These are phyloP conservation scores for Halcyon senegalensis DNA, from an alignment of 2,113 vertebrate genomes.

Conservation along the genomic window DNA sequence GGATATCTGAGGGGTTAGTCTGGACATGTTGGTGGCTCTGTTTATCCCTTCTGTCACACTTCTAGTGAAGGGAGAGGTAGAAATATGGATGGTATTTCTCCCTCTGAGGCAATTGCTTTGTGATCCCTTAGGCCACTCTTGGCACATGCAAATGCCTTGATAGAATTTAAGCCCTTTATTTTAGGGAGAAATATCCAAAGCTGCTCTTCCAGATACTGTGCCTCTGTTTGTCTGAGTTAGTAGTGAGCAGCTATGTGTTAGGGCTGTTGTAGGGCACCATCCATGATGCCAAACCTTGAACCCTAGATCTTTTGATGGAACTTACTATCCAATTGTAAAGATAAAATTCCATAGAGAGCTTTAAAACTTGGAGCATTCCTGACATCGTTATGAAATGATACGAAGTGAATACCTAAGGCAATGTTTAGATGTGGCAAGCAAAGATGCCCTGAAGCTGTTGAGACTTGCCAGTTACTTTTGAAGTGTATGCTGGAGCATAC, in stretches of 20 bases:
- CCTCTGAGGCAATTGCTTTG: conserved; percentile 34
- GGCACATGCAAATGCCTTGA: not conserved
- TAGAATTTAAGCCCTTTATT: not conserved
- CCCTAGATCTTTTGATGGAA: not conserved
- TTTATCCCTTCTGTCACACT: not conserved
- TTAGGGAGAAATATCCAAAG: not conserved
- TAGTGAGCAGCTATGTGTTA: not conserved
- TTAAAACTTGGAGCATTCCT: conserved; percentile 30
- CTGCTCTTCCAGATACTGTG: not conserved
- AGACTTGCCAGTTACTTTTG: not conserved
- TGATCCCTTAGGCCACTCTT: not conserved
- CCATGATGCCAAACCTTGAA: not conserved
- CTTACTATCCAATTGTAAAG: not conserved
- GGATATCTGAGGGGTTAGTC: not conserved
- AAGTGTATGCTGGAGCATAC: not conserved
- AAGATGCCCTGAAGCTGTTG: not conserved
- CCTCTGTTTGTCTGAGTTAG: not conserved
- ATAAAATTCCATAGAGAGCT: not conserved
- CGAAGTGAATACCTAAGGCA: not conserved
- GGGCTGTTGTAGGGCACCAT: not conserved
- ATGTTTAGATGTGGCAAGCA: conserved; percentile 4
- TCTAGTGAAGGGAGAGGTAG: not conserved
- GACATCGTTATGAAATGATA: not conserved
- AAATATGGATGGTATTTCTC: conserved; percentile 52
- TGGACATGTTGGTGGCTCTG: not conserved